Evolutionary conservation across 35 echinoderm and acorn worm species (phyloP).

Genomic region (Ophioderma brevispina): DNA sequence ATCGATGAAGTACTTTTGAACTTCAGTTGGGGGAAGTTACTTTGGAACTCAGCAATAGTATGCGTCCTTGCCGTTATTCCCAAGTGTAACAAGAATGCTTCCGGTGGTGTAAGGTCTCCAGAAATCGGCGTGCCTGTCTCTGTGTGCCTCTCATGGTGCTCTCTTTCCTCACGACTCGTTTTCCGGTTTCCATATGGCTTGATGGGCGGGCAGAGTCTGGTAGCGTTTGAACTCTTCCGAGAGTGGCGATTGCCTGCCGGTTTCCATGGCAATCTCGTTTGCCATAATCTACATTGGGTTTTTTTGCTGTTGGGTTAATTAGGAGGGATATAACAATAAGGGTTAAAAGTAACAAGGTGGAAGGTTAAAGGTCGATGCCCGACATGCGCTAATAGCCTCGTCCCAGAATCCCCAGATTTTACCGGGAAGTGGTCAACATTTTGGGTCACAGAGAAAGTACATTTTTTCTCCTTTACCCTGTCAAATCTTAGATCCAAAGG

Average conservation of each 20-base stretch:
- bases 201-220: slow-evolving; percentile 95
- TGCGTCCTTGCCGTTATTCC: slow-evolving; percentile 87
- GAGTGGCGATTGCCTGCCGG: background rate
- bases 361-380: no score
- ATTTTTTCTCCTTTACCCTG: no score
- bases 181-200: slow-evolving; percentile 5
- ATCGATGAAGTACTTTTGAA: slow-evolving; percentile 88
- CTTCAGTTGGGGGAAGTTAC: slow-evolving; percentile 95
- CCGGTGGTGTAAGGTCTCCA: slow-evolving; percentile 70
- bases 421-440: no score
- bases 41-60: slow-evolving; percentile 95
- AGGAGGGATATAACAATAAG: no score
- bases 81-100: slow-evolving; percentile 82
- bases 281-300: background rate
- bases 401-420: no score
- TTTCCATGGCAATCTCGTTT: background rate
- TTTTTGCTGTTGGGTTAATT: background rate
- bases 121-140: slow-evolving; percentile 79
- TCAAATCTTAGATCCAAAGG: no score
- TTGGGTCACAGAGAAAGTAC: no score
- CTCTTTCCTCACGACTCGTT: slow-evolving; percentile 51
- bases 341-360: no score
- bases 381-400: no score
- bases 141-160: slow-evolving; percentile 37
- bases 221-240: slow-evolving; percentile 88